Evolutionary conservation across 1,140 invertebrate genomes (phyloP), one percentile per base, ranked within the genome.

Genomic region (Ips typographus): DNA sequence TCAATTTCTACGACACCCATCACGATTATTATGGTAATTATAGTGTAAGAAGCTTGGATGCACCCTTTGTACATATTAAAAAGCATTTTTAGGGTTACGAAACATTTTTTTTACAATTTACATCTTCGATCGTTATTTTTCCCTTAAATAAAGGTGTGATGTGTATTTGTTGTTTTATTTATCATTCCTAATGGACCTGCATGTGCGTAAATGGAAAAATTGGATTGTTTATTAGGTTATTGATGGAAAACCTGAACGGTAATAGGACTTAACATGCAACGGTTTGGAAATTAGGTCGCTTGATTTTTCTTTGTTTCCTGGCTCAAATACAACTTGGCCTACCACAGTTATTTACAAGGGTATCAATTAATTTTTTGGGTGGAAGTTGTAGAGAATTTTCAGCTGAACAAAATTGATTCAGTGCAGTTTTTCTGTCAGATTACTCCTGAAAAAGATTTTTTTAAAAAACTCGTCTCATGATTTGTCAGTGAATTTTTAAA

Each of bases 121-220:
- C 22, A 22, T 22, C 22, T 22, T 22, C 22, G 22, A 22, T 22
- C 22, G 22, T 22, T 22, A 22, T 51, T 65, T 55, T 56, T 36
- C 49, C 52, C 56, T 65, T n/a, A 66, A 66, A 66, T 66, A 66
- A 66, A 66, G n/a, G 55, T 66, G 65, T 66, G 65, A 66, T 66
- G 53, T 66, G 55, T 49, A 52, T 42, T 52, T 52, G 5, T 52
- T 61, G 6, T 56, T 56, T 65, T 65, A 42, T 53, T 65, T 65
- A 4, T 52, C 39, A 40, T 65, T 47, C 47, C 8, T 3, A 22
- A 2, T 49, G 6, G 3, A 22, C 22, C 37, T 36, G 52, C 52
- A 55, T 37, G 52, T 55, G 52, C 52, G n/a, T 55, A 55, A 22
- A 55, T 55, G 37, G 52, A 55, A 38, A 55, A 55, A 55, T 55